Evolutionary conservation across 1,140 invertebrate species (phyloP).

Genomic region (Ostrea edulis): DNA sequence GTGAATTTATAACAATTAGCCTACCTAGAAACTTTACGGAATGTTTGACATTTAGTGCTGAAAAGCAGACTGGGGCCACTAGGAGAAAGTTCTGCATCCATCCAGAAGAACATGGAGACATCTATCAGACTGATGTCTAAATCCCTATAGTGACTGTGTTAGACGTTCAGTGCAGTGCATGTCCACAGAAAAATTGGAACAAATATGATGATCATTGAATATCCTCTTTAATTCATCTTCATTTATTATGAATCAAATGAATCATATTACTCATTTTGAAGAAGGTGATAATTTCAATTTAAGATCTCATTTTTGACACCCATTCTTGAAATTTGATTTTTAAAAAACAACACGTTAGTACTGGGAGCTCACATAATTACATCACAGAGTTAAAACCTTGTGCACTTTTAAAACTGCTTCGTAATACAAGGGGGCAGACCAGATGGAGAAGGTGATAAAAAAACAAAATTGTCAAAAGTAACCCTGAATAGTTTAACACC

Average conservation of each 20-base stretch:
- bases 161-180: too few species aligned
- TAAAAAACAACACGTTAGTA: background rate
- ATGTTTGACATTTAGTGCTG: too few species aligned
- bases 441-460: constrained; percentile 16
- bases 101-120: too few species aligned
- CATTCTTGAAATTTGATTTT: too few species aligned
- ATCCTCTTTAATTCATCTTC: background rate
- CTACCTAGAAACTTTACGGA: too few species aligned
- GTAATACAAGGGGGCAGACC: constrained; percentile 16
- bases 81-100: too few species aligned
- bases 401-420: constrained; percentile 1
- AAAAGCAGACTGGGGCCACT: too few species aligned
- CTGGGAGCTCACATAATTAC: background rate
- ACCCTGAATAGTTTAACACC: constrained; percentile 26
- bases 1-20: too few species aligned
- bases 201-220: background rate
- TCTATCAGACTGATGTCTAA: too few species aligned
- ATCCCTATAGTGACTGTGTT: too few species aligned
- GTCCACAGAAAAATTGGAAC: too few species aligned
- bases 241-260: background rate
- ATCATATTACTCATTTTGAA: background rate
- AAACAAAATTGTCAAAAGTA: background rate
- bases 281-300: background rate
- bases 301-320: background rate
- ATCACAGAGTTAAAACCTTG: background rate